A percentile compares a stretch with the other conserved stretches of the same genome.
Conservation (phyloP, 2,888 invertebrate species). For the Cerastis leucographa region DNA sequence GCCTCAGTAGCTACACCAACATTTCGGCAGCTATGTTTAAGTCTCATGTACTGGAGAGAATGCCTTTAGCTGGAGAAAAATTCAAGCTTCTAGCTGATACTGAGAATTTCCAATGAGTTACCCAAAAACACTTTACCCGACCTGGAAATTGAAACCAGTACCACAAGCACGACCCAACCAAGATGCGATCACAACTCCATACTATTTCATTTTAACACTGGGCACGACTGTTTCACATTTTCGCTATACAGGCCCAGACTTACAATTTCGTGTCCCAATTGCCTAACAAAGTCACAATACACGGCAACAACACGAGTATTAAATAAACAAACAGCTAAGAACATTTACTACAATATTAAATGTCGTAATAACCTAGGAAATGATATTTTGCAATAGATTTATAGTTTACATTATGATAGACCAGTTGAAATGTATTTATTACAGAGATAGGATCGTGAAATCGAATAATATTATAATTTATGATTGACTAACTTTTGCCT, state of each 20-base stretch:
- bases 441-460: constrained; percentile 44
- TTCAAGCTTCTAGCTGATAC: too few species aligned
- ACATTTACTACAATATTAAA: constrained; percentile 39
- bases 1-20: too few species aligned
- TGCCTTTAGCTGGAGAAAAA: too few species aligned
- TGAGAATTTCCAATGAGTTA: too few species aligned
- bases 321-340: constrained; percentile 34
- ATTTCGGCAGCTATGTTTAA: too few species aligned
- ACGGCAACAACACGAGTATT: constrained; percentile 19
- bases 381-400: constrained; percentile 51
- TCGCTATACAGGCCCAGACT: background rate
- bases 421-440: constrained; percentile 55
- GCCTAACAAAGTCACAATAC: constrained; percentile 9
- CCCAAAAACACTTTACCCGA: too few species aligned
- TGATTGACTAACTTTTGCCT: background rate
- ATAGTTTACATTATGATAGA: constrained; percentile 55
- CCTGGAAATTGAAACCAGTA: too few species aligned
- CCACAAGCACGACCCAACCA: too few species aligned
- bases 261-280: constrained; percentile 23
- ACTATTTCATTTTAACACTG: background rate
- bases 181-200: background rate
- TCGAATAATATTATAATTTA: constrained; percentile 43
- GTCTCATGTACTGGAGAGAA: too few species aligned
- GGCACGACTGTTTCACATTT: background rate
- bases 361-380: constrained; percentile 57